Base-by-base conservation (phyloP, 2,888 invertebrate species). In the Drosophila austrosaltans region DNA sequence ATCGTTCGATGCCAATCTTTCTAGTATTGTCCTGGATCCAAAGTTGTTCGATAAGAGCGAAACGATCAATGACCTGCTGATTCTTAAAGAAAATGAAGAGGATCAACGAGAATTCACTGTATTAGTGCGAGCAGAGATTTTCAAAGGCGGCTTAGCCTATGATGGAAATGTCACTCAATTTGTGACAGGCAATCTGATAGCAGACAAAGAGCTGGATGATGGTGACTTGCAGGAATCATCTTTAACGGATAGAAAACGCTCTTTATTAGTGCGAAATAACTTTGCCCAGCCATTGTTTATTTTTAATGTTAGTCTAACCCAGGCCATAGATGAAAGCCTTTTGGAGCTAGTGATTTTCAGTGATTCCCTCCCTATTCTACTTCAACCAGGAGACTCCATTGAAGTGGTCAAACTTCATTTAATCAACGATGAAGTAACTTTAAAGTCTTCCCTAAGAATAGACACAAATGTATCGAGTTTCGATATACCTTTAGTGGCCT, bases 201-300 rank as follows among this genome's bases (percentile, higher is more conserved):
- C 48, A 25, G 25, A 48, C 25, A 48, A 48, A 25, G 22, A 48
- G 10, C 48, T 48, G 1, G 48, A 48, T 48, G 25, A 48, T 22
- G 10, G 25, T 48, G 25, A 36, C 36, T 10, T 48, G 10, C 12
- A 25, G 12, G 48, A 48, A 48, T 48, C 25, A 22, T 25, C 63
- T 5, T 58, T 69, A 42, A 56, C 80, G 58, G 87, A 90, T 22
- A 69, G 63, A 7, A 93, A 93, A 74, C 93, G 95, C 70, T 93
- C 93, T 79, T 93, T 96, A 77, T 93, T 93, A 62, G 93, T 96
- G 70, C 94, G 94, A 63, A 97, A 97, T 92, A 94, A 94, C 81
- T 97, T 96, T 91, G 94, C 95, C 85, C 93, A 95, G 79, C 95
- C 96, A 7, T 91, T 97, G 68, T 95, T 95, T 71, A 93, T 97